Evolutionary conservation across 2,888 invertebrate species (phyloP).

Genomic region (Drosophila eohydei): DNA sequence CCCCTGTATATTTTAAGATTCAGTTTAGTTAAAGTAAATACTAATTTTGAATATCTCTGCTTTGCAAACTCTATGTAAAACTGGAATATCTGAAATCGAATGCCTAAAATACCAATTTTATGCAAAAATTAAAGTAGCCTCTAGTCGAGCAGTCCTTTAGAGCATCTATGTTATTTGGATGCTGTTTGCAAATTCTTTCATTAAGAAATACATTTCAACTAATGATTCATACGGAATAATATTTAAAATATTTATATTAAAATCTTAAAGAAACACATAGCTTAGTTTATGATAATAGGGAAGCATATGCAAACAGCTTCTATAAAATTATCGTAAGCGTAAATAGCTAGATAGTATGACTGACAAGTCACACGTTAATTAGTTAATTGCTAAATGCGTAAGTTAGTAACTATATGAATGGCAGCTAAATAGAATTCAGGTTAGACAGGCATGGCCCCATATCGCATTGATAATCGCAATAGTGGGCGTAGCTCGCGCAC

Average conservation of each 20-base stretch:
- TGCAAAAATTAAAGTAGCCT: neutral
- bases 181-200: neutral
- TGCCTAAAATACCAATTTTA: neutral
- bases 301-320: neutral
- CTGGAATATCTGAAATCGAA: neutral
- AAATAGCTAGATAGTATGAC: neutral
- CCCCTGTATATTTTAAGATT: neutral
- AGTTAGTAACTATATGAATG: slow-evolving; percentile 10
- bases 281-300: neutral
- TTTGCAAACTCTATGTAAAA: neutral
- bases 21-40: neutral
- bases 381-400: neutral
- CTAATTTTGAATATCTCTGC: neutral
- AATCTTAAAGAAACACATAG: neutral
- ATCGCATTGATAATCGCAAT: slow-evolving; percentile 22
- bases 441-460: neutral
- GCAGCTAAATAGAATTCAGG: neutral
- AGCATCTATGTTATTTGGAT: neutral
- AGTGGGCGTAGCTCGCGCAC: slow-evolving; percentile 12
- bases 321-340: neutral
- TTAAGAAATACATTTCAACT: neutral
- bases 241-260: neutral
- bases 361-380: neutral
- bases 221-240: neutral
- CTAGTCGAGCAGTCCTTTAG: neutral